Evolutionary conservation across 2,888 invertebrate species (phyloP).

Genomic region (Dilophus febrilis): DNA sequence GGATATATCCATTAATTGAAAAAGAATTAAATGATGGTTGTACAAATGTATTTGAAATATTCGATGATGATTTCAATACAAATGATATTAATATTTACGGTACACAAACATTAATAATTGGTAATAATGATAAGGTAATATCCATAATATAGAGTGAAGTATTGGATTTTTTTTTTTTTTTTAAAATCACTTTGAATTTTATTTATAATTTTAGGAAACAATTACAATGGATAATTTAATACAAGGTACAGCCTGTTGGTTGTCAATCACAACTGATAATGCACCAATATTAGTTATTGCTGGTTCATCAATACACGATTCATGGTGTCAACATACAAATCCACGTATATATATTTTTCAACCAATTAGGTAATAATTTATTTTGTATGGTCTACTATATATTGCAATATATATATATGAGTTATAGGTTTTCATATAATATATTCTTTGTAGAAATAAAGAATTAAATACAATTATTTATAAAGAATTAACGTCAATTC

Average conservation of each 20-base stretch:
- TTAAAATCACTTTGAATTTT: not conserved
- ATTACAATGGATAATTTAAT: conserved; percentile 12
- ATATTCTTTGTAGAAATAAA: not conserved
- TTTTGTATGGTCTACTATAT: no score
- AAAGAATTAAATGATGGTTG: conserved; percentile 29
- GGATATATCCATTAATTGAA: conserved; percentile 31
- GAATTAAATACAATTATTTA: conserved; percentile 1
- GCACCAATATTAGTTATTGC: conserved; percentile 22
- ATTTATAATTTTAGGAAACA: not conserved
- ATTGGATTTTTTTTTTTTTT: no score
- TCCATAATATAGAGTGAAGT: conserved; percentile 25
- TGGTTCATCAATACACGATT: conserved; percentile 21
- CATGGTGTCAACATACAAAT: conserved; percentile 27
- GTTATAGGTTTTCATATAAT: not conserved
- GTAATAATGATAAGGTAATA: no score
- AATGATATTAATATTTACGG: conserved; percentile 15
- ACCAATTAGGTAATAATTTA: conserved; percentile 17
- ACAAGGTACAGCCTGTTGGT: conserved; percentile 23
- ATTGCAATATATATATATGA: no score
- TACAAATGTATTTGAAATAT: conserved; percentile 17
- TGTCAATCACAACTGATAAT: conserved; percentile 25
- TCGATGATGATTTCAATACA: not conserved
- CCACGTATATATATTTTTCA: conserved; percentile 20
- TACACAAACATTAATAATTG: conserved; percentile 7
- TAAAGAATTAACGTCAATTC: conserved; percentile 12